Evolutionary conservation across 2,113 vertebrate genomes (phyloP), one percentile per base, ranked within the genome.

Genomic region (Agapornis roseicollis): DNA sequence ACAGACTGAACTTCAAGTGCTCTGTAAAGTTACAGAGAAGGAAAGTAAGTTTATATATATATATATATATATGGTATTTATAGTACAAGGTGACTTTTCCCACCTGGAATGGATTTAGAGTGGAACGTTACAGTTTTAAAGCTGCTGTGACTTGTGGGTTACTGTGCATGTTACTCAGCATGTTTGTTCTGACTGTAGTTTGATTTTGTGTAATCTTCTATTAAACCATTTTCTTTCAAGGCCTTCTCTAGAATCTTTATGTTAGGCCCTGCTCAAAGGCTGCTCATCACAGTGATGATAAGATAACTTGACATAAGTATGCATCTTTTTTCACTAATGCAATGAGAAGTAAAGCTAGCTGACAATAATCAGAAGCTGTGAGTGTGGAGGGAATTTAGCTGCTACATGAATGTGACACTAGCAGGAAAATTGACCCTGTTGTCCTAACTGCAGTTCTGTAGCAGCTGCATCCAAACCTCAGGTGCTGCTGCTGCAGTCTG

Each of bases 181-280:
- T 58, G 39, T 66, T 66, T 87, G 13, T 60, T 85, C n/a, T 60
- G 23, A 39, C 15, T 83, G 53, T 55, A 53, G 65, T 80, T 93
- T 73, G 17, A 80, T 23, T 13, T 85, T 83, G 9, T 93, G 12
- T 74, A 39, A 68, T 41, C 15, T 89, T 58, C 22, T 2, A 86
- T 53, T 93, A 95, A 95, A 94, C 8, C 33, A 10, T n/a, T 91
- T 95, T 60, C 29, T 82, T 73, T 58, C 13, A 85, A 82, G 10
- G 56, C n/a, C 20, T 53, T 65, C 18, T 72, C 9, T 25, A 17
- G 27, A 35, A 35, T 74, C 35, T 84, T 76, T 66, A 42, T 61
- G 27, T 77, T 65, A 28, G 0, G 4, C 11, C 25, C n/a, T 56
- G 27, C 9, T 72, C 13, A 79, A 93, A 89, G 55, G 15, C 37